Evolutionary conservation across 2,797 vertebrate genomes (phyloP).

Genomic region (Austrolebias charrua): DNA sequence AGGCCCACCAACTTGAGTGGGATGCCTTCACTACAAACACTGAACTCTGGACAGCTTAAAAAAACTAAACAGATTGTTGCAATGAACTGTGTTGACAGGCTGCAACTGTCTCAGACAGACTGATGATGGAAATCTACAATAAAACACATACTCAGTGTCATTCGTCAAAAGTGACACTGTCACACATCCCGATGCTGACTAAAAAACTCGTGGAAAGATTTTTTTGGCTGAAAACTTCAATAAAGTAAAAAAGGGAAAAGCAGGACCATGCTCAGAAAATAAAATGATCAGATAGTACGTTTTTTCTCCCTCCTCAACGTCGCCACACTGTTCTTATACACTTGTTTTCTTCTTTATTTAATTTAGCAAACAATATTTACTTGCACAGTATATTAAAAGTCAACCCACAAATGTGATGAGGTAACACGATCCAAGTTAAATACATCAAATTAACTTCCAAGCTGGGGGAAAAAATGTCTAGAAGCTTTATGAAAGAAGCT

Average conservation of each 20-base stretch:
- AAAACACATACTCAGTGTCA: slow-evolving; percentile 50
- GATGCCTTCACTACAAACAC: slow-evolving; percentile 38
- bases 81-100: slow-evolving; percentile 42
- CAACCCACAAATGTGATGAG: neutral
- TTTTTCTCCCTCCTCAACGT: slow-evolving; percentile 25
- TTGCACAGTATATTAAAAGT: neutral
- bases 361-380: neutral
- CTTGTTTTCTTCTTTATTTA: slow-evolving; percentile 7
- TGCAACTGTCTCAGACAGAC: slow-evolving; percentile 41
- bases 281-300: slow-evolving; percentile 30
- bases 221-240: slow-evolving; percentile 15
- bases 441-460: too few relatives aligned
- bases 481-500: neutral
- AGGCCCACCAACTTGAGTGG: slow-evolving; percentile 33
- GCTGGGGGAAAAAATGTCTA: neutral
- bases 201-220: slow-evolving; percentile 30
- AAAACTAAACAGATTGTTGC: slow-evolving; percentile 39
- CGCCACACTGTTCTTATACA: slow-evolving; percentile 14
- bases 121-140: slow-evolving; percentile 46
- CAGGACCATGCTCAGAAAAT: slow-evolving; percentile 37
- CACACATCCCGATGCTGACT: slow-evolving; percentile 38
- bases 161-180: slow-evolving; percentile 44
- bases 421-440: neutral
- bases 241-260: slow-evolving; percentile 12
- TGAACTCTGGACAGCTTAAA: slow-evolving; percentile 10